Evolutionary conservation across 2,113 vertebrate genomes (phyloP).

Genomic region (Sula dactylatra): DNA sequence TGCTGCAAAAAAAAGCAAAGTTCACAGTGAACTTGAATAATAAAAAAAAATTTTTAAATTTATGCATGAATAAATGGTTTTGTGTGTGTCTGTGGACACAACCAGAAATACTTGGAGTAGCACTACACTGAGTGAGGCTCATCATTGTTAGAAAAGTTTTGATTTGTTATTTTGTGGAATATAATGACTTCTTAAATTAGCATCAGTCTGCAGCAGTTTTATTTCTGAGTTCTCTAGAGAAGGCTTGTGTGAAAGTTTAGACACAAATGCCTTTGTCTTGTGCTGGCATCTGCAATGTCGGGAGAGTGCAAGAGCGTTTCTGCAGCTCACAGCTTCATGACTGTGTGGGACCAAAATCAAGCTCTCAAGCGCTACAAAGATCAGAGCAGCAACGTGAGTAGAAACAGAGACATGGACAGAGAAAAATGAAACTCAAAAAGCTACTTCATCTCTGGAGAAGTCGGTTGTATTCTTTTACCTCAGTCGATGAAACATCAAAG

Average conservation of each 20-base stretch:
- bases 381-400: not conserved
- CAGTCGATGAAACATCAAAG: not conserved
- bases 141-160: not conserved
- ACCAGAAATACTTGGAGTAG: not conserved
- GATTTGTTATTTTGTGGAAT: not conserved
- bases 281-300: not conserved
- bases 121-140: not conserved
- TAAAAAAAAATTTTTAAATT: not conserved
- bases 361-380: not conserved
- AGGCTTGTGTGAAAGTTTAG: not conserved
- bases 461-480: not conserved
- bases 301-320: not conserved
- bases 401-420: not conserved
- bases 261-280: not conserved
- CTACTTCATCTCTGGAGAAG: not conserved
- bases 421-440: not conserved
- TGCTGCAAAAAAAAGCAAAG: not conserved
- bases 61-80: not conserved
- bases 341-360: not conserved
- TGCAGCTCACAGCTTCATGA: accelerated
- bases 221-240: not conserved
- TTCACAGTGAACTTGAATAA: not conserved
- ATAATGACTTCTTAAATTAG: not conserved
- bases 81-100: not conserved
- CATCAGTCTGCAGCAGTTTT: not conserved